Base-by-base conservation (phyloP, 1,140 invertebrate genomes). In the Eciton burchellii region DNA sequence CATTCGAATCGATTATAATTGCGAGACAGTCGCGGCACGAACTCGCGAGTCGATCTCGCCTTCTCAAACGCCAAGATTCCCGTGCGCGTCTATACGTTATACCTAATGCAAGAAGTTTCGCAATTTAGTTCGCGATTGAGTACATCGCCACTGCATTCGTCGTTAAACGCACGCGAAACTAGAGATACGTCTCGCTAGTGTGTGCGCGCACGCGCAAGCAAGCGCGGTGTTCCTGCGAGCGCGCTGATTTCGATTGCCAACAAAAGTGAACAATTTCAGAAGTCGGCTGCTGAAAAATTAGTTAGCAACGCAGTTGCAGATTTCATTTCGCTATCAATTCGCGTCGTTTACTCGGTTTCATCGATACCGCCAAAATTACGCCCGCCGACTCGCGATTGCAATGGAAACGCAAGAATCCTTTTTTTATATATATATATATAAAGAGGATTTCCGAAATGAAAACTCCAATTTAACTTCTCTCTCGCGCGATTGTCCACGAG, bases 41-140 rank as follows among this genome's bases (percentile, higher is more conserved):
- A n/a, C n/a, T n/a, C n/a, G n/a, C n/a, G n/a, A 49, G 60, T 66
- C 62, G 73, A 79, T 70, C 74, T 70, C 63, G 45, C 49, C 21
- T n/a, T n/a, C 49, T 79, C 74, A 79, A 79, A 79, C 63, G 66
- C 63, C 74, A 79, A 79, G 74, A 81, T 81, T 59, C 68, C 35
- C 47, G 68, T 73, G 49, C 52, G 66, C 45, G 77, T 41, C 68
- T 81, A 68, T 73, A 35, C 6, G 77, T 81, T 81, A 81, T 81
- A 73, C 56, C 54, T 81, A 81, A 81, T 81, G 77, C 77, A 81
- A 73, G 70, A 81, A 81, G 66, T 81, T 81, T 81, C 77, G 73
- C 77, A 81, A 81, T 81, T 81, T 81, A 73, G 77, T 60, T 81
- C 70, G 77, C 77, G 60, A 62, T 81, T 26, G 57, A 81, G 66